Percentiles rank a stretch among this genome's conserved stretches.
These are phyloP conservation scores for Crotalus tigris DNA, from an alignment of 2,113 vertebrate genomes.

Conservation along the genomic window DNA sequence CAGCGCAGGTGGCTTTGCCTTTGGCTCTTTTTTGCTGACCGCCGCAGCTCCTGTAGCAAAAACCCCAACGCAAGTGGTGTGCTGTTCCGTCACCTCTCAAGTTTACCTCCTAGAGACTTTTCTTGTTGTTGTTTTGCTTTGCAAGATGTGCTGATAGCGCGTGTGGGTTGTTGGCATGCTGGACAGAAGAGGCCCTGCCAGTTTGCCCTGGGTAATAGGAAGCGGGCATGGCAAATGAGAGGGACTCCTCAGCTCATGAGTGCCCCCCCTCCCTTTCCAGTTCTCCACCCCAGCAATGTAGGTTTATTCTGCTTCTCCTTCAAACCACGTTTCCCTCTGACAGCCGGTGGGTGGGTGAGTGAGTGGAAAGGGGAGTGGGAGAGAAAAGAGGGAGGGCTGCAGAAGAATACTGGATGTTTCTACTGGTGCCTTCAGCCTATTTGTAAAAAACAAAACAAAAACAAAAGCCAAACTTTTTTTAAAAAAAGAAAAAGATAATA, in stretches of 20 bases:
- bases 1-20: background rate
- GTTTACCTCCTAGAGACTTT: background rate
- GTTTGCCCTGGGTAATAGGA: background rate
- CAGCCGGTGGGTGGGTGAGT: background rate
- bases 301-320: background rate
- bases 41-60: background rate
- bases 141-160: background rate
- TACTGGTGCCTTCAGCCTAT: conserved; percentile 20
- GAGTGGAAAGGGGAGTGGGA: background rate
- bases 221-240: background rate
- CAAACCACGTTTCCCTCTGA: background rate
- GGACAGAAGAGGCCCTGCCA: background rate
- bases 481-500: background rate
- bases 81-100: background rate
- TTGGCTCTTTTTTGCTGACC: background rate
- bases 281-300: background rate
- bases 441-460: background rate
- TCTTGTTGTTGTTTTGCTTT: background rate
- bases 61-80: background rate
- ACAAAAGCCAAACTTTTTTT: background rate
- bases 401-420: background rate
- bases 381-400: background rate
- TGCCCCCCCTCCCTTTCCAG: background rate
- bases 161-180: background rate
- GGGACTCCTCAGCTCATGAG: background rate